A percentile compares a stretch with the other conserved stretches of the same genome.
phyloP scores from a whole-genome alignment of 2,113 vertebrate genomes.

The Romanogobio albipinnatus region DNA sequence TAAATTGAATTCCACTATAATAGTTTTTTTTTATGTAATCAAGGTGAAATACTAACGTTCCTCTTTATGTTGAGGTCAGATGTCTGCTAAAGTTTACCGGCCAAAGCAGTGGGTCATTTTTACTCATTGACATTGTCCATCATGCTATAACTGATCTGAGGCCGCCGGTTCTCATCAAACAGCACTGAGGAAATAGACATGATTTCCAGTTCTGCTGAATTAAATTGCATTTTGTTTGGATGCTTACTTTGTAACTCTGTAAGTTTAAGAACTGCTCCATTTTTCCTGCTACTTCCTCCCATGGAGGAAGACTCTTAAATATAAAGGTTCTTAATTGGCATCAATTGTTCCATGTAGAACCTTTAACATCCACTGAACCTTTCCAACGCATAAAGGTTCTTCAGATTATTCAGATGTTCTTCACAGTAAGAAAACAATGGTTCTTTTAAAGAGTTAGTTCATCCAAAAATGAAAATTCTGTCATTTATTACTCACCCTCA shows the following conservation, averaged over 20 bases:
- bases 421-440: too few species aligned
- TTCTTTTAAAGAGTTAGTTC: too few species aligned
- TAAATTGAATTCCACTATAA: not conserved
- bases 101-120: not conserved
- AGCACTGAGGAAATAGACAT: not conserved
- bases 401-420: too few species aligned
- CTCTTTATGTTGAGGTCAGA: too few species aligned
- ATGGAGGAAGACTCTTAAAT: not conserved
- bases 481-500: too few species aligned
- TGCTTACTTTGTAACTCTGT: not conserved
- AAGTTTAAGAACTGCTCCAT: not conserved
- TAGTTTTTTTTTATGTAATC: not conserved
- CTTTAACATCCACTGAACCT: too few species aligned
- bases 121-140: not conserved
- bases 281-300: not conserved
- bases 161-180: not conserved
- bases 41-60: too few species aligned
- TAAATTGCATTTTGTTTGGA: not conserved
- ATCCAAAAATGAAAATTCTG: too few species aligned
- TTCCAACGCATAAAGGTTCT: too few species aligned
- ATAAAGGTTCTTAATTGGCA: too few species aligned
- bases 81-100: not conserved
- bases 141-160: not conserved
- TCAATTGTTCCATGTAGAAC: too few species aligned
- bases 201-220: not conserved